Percentiles rank a stretch among this genome's conserved stretches.
These are phyloP conservation scores for Digitonthophagus gazella DNA, from an alignment of 2,888 invertebrate species.

Conservation along the genomic window DNA sequence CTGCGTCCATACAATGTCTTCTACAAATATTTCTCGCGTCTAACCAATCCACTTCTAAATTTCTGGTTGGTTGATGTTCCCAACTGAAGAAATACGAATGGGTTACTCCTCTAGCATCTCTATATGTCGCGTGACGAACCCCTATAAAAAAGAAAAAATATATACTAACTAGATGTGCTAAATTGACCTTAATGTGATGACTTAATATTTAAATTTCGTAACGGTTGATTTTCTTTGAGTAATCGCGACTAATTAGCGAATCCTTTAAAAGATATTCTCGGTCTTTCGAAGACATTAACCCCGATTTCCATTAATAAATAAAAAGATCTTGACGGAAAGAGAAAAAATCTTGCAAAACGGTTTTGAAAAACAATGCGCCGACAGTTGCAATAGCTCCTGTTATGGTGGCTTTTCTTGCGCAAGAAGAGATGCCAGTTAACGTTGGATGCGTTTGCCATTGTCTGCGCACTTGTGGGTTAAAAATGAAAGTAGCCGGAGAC, in stretches of 20 bases:
- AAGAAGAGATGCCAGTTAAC: neutral
- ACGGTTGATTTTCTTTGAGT: too few species aligned
- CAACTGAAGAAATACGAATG: conserved; percentile 94
- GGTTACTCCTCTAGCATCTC: conserved; percentile 82
- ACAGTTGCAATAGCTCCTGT: neutral
- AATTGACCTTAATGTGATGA: too few species aligned
- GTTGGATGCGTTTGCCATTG: neutral
- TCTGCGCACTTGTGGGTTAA: neutral
- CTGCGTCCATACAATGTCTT: conserved; percentile 91
- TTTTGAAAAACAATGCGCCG: neutral
- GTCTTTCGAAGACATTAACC: conserved; percentile 15
- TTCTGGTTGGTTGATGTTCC: conserved; percentile 81
- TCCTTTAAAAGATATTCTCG: too few species aligned
- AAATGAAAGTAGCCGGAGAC: neutral
- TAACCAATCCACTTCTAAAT: conserved; percentile 84
- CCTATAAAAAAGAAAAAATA: conserved; percentile 50
- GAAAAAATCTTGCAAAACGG: neutral
- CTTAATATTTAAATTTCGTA: too few species aligned
- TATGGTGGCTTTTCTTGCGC: neutral
- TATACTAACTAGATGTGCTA: neutral
- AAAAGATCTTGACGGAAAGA: too few species aligned
- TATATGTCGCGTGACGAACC: conserved; percentile 83
- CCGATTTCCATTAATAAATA: conserved; percentile 1
- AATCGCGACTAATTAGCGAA: too few species aligned
- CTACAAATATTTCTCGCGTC: conserved; percentile 90